Evolutionary conservation across 2,888 invertebrate species (phyloP).

Genomic region (Tuta absoluta): DNA sequence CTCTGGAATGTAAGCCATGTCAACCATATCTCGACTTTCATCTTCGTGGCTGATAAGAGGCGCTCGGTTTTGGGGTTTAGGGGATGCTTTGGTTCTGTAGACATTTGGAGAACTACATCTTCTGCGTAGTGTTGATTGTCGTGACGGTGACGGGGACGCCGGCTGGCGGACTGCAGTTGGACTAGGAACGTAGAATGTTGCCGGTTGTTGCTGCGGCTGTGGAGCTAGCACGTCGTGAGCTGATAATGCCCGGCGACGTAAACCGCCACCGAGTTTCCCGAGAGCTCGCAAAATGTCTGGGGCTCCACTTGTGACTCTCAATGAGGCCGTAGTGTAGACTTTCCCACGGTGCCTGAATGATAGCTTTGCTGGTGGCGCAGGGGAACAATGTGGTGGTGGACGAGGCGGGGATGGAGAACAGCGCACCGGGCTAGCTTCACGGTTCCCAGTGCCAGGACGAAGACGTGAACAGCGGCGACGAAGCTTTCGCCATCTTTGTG

Average conservation of each 20-base stretch:
- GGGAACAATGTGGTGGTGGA: conserved; percentile 73
- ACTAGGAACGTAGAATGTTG: conserved; percentile 87
- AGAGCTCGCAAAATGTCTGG: conserved; percentile 85
- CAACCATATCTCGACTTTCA: conserved; percentile 69
- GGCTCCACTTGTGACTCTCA: conserved; percentile 80
- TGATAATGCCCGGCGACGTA: conserved; percentile 84
- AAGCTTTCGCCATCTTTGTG: conserved; percentile 88
- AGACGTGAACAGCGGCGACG: conserved; percentile 86
- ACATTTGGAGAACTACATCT: conserved; percentile 76
- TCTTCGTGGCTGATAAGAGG: conserved; percentile 66
- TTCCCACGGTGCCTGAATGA: conserved; percentile 76
- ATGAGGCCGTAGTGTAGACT: conserved; percentile 75
- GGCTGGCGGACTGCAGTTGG: conserved; percentile 74
- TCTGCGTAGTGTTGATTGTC: conserved; percentile 64
- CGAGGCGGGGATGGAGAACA: conserved; percentile 81
- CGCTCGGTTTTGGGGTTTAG: conserved; percentile 56
- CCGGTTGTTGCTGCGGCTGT: conserved; percentile 74
- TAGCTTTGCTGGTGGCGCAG: conserved; percentile 72
- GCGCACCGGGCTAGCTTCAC: conserved; percentile 79
- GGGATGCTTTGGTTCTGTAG: conserved; percentile 60
- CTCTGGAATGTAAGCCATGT: conserved; percentile 62
- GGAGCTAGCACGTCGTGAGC: conserved; percentile 85
- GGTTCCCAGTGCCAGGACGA: conserved; percentile 82
- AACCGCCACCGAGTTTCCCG: conserved; percentile 85
- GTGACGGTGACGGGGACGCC: conserved; percentile 66